Base-by-base conservation (phyloP, 1,140 invertebrate genomes). In the Platyura marginata region DNA sequence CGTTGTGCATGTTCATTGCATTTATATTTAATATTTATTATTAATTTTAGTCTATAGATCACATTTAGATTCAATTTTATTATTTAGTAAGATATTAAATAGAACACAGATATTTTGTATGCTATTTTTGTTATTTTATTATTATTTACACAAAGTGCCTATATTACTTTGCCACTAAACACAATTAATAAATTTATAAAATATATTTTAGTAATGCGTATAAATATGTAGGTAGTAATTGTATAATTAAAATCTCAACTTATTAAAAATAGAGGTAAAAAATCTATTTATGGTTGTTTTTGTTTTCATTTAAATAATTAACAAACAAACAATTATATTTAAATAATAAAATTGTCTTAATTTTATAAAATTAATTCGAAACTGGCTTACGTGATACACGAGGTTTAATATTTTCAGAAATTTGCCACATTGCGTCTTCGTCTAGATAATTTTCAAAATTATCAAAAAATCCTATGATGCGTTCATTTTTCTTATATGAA, bases 341-440 rank as follows among this genome's bases (percentile, higher is more conserved):
- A 29, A 29, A 29, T n/a, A n/a, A n/a, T n/a, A n/a, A n/a, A n/a
- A n/a, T n/a, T n/a, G n/a, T n/a, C n/a, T 34, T 34, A 3, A 6
- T 19, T 38, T 6, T 18, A 20, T n/a, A 18, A 38, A 18, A 38
- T 38, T n/a, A 18, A 3, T 38, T n/a, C 11, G 36, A 21, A 20
- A 38, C 19, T 20, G 33, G 25, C 32, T 43, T 43, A 9, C 33
- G 32, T 35, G 72, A 72, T 35, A 79, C 83, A 43, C 90, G 70
- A 5, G 94, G 93, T 69, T 95, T 96, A 46, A 98, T 93, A 44
- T 74, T 78, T 62, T 97, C 88, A 1, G 92, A 97, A 49, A 95
- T 84, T 61, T 93, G 86, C 93, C 93, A 98, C 77, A 97, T 88
- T 35, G 87, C 81, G 59, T 98, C 93, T 67, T 98, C 94, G 61